phyloP scores from a whole-genome alignment of 2,888 invertebrate genomes.

The Buathra laborator region DNA sequence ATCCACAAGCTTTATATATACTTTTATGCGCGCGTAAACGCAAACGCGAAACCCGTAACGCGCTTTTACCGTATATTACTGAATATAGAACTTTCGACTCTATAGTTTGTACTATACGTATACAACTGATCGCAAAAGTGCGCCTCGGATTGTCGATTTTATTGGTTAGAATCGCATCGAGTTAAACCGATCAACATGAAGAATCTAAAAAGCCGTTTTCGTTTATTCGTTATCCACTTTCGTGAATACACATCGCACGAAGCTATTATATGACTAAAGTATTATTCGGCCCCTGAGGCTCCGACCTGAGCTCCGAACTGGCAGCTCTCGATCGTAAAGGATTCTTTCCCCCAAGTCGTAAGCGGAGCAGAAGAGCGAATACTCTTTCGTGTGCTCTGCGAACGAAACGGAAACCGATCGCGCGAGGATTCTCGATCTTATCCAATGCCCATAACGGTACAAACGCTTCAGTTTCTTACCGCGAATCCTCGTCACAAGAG shows the following conservation, averaged over 20 bases:
- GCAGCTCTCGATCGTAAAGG: constrained; percentile 79
- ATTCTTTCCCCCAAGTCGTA: constrained; percentile 67
- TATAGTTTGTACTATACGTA: constrained; percentile 47
- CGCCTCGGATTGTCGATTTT: constrained; percentile 77
- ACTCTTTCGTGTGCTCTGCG: constrained; percentile 31
- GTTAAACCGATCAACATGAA: constrained; percentile 84
- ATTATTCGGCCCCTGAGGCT: constrained; percentile 65
- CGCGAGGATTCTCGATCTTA: constrained; percentile 50
- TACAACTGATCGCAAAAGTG: constrained; percentile 43
- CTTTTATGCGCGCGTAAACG: constrained; percentile 83
- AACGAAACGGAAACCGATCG: constrained; percentile 39
- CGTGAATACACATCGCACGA: constrained; percentile 1
- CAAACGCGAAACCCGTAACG: constrained; percentile 74
- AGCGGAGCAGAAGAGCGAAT: constrained; percentile 37
- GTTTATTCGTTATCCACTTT: constrained; percentile 78
- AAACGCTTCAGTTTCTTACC: background rate
- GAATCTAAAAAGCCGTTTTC: constrained; percentile 82
- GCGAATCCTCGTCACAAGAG: background rate
- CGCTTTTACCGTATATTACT: constrained; percentile 16
- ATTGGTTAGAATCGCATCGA: constrained; percentile 80
- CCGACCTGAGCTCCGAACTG: constrained; percentile 63
- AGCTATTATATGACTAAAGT: constrained; percentile 41
- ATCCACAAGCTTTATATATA: constrained; percentile 82
- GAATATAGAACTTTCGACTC: constrained; percentile 3
- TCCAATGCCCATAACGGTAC: constrained; percentile 21